Conservation (phyloP, 2,888 invertebrate species). For the Cremastinae sp. region DNA sequence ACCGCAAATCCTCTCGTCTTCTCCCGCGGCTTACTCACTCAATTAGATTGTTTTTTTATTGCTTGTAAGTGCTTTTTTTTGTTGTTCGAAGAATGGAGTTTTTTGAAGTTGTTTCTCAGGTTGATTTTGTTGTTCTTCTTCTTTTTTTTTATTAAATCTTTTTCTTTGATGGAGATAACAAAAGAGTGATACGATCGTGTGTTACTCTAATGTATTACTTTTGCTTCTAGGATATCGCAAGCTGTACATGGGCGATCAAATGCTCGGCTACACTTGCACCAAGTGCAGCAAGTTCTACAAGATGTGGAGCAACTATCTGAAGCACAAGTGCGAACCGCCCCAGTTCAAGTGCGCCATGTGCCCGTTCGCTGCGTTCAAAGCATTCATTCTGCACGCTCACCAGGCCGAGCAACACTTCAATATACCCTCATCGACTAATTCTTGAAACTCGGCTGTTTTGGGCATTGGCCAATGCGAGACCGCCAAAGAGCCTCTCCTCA, state of each 20-base stretch:
- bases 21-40: constrained; percentile 54
- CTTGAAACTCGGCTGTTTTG: constrained; percentile 62
- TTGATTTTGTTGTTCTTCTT: constrained; percentile 24
- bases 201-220: constrained; percentile 58
- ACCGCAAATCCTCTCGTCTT: constrained; percentile 17
- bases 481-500: too few species aligned
- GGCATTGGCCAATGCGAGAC: too few species aligned
- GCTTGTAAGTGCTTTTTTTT: constrained; percentile 55
- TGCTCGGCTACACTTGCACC: constrained; percentile 79
- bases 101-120: constrained; percentile 52
- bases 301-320: constrained; percentile 80
- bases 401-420: constrained; percentile 80
- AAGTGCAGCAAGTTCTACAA: constrained; percentile 81
- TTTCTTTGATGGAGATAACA: too few species aligned
- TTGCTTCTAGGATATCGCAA: constrained; percentile 79
- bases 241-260: constrained; percentile 79
- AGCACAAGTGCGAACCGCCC: constrained; percentile 80
- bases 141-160: constrained; percentile 21
- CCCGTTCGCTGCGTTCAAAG: constrained; percentile 79
- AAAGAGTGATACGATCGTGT: too few species aligned
- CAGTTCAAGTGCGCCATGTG: constrained; percentile 79
- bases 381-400: constrained; percentile 80
- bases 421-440: constrained; percentile 75
- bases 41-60: constrained; percentile 54
- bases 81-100: constrained; percentile 61